Conservation (phyloP, 2,888 invertebrate genomes). For the Fragum fragum region DNA sequence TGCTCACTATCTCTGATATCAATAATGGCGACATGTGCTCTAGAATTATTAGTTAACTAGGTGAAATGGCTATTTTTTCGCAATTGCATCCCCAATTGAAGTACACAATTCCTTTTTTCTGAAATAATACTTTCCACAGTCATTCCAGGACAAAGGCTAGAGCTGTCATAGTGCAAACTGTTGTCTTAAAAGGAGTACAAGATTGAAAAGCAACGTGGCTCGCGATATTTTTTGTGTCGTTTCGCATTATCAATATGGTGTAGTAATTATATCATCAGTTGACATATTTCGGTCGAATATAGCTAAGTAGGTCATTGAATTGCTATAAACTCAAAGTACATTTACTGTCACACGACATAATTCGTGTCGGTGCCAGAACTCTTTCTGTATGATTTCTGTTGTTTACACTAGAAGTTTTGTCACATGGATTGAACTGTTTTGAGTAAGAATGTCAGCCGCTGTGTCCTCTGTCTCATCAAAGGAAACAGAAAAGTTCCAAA, state of each 20-base stretch:
- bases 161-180: conserved; percentile 19
- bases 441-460: conserved; percentile 64
- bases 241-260: conserved; percentile 24
- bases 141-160: neutral
- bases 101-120: neutral
- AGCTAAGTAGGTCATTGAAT: too few relatives aligned
- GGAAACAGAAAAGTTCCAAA: conserved; percentile 68
- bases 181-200: neutral
- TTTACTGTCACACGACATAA: too few relatives aligned
- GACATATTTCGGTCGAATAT: too few relatives aligned
- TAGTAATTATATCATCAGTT: neutral
- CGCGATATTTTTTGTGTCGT: conserved; percentile 11
- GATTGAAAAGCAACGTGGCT: conserved; percentile 53
- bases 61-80: conserved; percentile 27
- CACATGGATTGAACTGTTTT: neutral
- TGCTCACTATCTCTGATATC: conserved; percentile 75
- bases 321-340: too few relatives aligned
- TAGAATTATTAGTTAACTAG: conserved; percentile 56
- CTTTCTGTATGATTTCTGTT: too few relatives aligned
- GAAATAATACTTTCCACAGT: neutral
- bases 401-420: too few relatives aligned
- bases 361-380: too few relatives aligned
- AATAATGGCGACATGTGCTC: conserved; percentile 85
- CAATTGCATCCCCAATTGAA: neutral
- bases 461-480: conserved; percentile 56